A percentile compares a stretch with the other conserved stretches of the same genome.
Evolutionary conservation across 2,113 vertebrate genomes (phyloP).

Genomic region (Boulengeromyrus knoepffleri): DNA sequence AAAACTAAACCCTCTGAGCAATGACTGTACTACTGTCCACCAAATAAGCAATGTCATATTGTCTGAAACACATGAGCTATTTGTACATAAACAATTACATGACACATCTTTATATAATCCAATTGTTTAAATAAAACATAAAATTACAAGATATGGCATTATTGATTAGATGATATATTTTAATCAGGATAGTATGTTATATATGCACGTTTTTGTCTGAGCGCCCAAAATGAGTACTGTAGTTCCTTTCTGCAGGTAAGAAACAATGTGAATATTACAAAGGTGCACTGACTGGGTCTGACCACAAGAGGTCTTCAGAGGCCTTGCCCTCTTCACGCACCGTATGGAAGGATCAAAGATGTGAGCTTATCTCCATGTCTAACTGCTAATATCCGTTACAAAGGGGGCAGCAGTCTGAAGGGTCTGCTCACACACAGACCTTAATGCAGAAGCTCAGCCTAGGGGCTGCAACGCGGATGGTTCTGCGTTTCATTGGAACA

Average conservation of each 20-base stretch:
- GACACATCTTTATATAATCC: background rate
- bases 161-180: background rate
- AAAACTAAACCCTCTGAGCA: background rate
- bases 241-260: background rate
- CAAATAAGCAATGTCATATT: background rate
- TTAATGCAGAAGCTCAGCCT: background rate
- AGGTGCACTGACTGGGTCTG: background rate
- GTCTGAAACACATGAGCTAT: background rate
- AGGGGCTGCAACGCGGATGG: background rate
- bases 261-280: background rate
- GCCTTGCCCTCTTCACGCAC: background rate
- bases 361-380: background rate
- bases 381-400: background rate
- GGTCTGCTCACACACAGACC: background rate
- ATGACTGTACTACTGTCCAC: background rate
- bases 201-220: background rate
- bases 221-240: background rate
- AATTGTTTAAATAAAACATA: background rate
- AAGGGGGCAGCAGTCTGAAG: background rate
- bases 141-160: background rate
- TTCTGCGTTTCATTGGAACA: background rate
- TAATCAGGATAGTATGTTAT: background rate
- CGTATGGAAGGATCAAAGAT: background rate
- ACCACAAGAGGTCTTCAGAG: constrained; percentile 11
- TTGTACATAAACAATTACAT: background rate